phyloP scores from a whole-genome alignment of 2,888 invertebrate genomes.

The Archips crataeganus region DNA sequence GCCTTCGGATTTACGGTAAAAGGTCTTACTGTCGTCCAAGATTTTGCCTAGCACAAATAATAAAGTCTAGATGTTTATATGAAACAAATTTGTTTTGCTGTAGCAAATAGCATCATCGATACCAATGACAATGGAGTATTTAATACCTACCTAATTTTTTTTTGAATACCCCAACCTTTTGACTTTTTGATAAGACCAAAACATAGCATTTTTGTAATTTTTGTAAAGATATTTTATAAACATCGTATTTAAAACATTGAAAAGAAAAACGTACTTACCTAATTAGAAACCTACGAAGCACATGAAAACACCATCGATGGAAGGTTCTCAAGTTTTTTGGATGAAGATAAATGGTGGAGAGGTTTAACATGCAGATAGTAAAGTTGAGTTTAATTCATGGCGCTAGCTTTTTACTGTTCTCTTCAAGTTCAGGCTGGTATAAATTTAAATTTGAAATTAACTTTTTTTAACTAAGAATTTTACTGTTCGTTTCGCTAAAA shows the following conservation, averaged over 20 bases:
- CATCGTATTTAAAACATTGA: too few species aligned
- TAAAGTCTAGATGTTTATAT: background rate
- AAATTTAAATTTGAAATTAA: slow-evolving; percentile 55
- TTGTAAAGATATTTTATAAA: too few species aligned
- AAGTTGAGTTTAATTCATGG: slow-evolving; percentile 63
- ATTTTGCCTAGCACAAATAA: background rate
- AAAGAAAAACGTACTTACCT: too few species aligned
- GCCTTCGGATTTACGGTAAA: slow-evolving; percentile 32
- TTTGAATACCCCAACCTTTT: too few species aligned
- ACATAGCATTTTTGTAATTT: too few species aligned
- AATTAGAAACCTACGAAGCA: too few species aligned
- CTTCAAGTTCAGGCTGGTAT: slow-evolving; percentile 61
- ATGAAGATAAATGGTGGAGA: slow-evolving; percentile 71
- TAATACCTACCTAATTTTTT: too few species aligned
- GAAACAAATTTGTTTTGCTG: background rate
- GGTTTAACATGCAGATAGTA: slow-evolving; percentile 71
- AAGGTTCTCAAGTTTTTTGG: slow-evolving; percentile 57
- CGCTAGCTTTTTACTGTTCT: slow-evolving; percentile 52
- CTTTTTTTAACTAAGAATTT: slow-evolving; percentile 52
- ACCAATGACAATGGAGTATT: too few species aligned
- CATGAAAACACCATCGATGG: background rate
- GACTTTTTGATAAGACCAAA: too few species aligned
- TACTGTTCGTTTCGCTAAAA: slow-evolving; percentile 49
- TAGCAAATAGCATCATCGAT: too few species aligned
- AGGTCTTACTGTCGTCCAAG: slow-evolving; percentile 9